These are phyloP conservation scores for Cuniculus paca DNA, from an alignment of 2,797 vertebrate species.

Conservation along the genomic window DNA sequence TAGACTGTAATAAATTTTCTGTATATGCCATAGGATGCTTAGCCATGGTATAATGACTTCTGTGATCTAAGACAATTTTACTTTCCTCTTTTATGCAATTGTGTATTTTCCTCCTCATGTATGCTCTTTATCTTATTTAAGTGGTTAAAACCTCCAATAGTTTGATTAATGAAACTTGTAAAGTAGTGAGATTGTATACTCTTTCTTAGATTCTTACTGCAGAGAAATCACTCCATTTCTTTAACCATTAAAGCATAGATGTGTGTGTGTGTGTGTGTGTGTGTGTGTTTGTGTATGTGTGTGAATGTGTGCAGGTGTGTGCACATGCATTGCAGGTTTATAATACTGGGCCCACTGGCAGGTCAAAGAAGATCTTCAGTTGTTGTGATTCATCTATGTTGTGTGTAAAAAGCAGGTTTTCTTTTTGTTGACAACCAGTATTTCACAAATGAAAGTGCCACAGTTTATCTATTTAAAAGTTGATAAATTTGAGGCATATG, in stretches of 20 bases:
- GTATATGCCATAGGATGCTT: background rate
- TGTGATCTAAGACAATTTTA: background rate
- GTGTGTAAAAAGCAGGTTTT: background rate
- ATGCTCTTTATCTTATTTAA: background rate
- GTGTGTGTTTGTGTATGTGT: background rate
- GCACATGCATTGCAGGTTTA: too few relatives aligned
- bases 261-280: background rate
- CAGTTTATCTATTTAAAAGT: background rate
- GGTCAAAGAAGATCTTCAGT: background rate
- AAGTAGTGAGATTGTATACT: background rate
- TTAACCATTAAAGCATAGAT: background rate
- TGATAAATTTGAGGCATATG: background rate
- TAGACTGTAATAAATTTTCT: background rate
- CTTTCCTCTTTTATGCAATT: background rate
- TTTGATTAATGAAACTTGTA: background rate
- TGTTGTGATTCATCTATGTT: background rate
- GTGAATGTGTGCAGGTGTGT: too few relatives aligned
- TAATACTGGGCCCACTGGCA: background rate
- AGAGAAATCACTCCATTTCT: background rate
- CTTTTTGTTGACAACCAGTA: background rate
- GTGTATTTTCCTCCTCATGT: background rate
- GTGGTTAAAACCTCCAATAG: background rate
- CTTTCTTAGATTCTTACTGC: background rate
- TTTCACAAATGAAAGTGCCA: background rate
- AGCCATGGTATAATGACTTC: background rate